Base-by-base conservation (phyloP, 2,113 vertebrate species). In the Ceratotherium simum region DNA sequence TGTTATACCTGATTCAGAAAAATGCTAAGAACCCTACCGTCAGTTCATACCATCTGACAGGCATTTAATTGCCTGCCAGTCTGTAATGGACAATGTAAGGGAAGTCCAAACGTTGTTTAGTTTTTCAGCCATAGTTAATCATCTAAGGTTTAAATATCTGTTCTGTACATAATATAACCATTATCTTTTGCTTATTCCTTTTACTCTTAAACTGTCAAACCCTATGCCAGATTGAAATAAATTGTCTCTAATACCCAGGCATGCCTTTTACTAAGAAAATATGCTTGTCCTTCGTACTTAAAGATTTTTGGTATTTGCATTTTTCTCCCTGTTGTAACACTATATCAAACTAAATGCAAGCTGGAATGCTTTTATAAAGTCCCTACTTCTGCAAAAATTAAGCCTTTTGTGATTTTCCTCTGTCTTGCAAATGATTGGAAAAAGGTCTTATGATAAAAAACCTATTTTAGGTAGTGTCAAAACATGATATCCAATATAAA, bases 1-100 rank as follows among this genome's bases (percentile, higher is more conserved):
- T 96, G 46, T 46, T 91, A 31, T 76, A 42, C 97, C n/a, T 97
- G 79, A 92, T 97, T 87, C 78, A 46, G 42, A 48, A 39, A 79
- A 84, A 33, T 62, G 17, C 60, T 42, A 78, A 56, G 51, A 65
- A 42, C 33, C 14, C n/a, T 65, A 2, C 6, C 6, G 2, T 92
- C 54, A 60, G 20, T 83, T 95, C 56, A 91, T 78, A 33, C 8
- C 14, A 0, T 86, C 56, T 95, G 81, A 25, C 87, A 91, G 84
- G 16, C 94, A 33, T 84, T 84, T 86, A 46, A 60, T 84, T 70
- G 54, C 8, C 14, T 29, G 5, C 2, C 29, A 51, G 25, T 87
- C 29, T 3, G 0, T 75, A 62, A 65, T 29, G 39, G n/a, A 39
- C 91, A 62, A 14, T 67, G 21, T 1, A 2, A 85, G 56, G 76